phyloP scores from a whole-genome alignment of 1,140 invertebrate genomes.

The Marisa cornuarietis region DNA sequence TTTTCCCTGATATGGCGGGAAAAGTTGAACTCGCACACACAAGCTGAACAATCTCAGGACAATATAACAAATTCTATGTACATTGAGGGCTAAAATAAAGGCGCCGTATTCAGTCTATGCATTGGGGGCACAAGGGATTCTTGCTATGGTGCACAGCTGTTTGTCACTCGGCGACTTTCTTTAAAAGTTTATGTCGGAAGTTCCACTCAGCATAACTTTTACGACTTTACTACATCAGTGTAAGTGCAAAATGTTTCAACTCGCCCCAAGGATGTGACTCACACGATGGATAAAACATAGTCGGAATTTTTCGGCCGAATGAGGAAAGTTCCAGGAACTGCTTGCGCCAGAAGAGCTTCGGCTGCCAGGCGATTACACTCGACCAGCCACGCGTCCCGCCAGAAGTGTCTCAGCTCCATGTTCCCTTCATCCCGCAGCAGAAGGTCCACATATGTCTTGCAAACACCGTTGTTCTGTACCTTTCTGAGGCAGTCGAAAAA shows the following conservation, averaged over 20 bases:
- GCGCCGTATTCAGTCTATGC: too few relatives aligned
- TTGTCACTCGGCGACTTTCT: too few relatives aligned
- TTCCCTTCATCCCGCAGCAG: slow-evolving; percentile 11
- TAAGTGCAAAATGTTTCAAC: background rate
- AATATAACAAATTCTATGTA: too few relatives aligned
- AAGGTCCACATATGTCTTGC: slow-evolving; percentile 1
- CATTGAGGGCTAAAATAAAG: too few relatives aligned
- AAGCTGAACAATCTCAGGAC: too few relatives aligned
- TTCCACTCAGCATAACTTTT: too few relatives aligned
- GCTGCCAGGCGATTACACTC: slow-evolving; percentile 80
- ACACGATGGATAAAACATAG: slow-evolving; percentile 86
- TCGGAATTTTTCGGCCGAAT: slow-evolving; percentile 74
- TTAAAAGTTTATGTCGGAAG: too few relatives aligned
- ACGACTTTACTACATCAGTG: background rate
- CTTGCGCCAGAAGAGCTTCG: slow-evolving; percentile 75
- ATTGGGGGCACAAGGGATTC: too few relatives aligned
- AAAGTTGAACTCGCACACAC: too few relatives aligned
- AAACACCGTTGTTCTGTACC: background rate
- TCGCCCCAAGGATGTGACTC: slow-evolving; percentile 40
- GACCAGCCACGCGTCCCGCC: slow-evolving; percentile 78
- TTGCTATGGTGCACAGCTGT: too few relatives aligned
- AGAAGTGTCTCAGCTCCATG: slow-evolving; percentile 68
- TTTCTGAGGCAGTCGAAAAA: background rate
- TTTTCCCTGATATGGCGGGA: too few relatives aligned
- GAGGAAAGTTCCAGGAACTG: slow-evolving; percentile 87